Percentiles rank a stretch among this genome's conserved stretches.
These are phyloP conservation scores for Xestia sexstrigata DNA, from an alignment of 2,888 invertebrate species.

Conservation along the genomic window DNA sequence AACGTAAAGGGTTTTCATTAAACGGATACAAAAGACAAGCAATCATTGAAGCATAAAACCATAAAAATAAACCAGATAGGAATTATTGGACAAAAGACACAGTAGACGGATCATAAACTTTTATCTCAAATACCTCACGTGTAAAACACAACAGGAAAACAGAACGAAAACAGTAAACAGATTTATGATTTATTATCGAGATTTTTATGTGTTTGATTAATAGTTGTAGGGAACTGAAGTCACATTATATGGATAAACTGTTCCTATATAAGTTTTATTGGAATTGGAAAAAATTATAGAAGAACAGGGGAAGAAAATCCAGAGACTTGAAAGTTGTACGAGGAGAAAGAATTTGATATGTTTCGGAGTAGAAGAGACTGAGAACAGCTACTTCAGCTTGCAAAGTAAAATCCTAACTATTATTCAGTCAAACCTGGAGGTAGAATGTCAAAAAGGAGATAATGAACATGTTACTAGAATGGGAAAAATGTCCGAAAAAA, in stretches of 20 bases:
- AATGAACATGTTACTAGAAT: no score
- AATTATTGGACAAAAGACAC: conserved; percentile 26
- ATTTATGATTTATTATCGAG: conserved; percentile 23
- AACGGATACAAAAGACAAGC: neutral
- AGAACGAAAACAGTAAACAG: conserved; percentile 31
- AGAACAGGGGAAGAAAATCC: no score
- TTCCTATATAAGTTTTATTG: neutral
- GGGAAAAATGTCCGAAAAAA: no score
- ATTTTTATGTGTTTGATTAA: conserved; percentile 31
- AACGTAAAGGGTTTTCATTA: neutral
- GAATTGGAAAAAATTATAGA: no score
- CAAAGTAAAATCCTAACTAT: no score
- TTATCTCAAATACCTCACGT: conserved; percentile 32
- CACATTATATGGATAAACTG: neutral
- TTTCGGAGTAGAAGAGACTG: no score
- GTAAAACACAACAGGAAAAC: conserved; percentile 41
- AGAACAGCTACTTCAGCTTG: no score
- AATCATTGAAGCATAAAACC: conserved; percentile 10
- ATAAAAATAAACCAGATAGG: conserved; percentile 31
- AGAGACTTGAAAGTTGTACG: no score
- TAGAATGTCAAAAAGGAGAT: no score
- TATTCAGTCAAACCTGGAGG: no score
- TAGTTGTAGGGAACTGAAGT: conserved; percentile 4
- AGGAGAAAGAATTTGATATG: no score
- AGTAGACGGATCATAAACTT: conserved; percentile 45